A percentile compares a stretch with the other conserved stretches of the same genome.
Evolutionary conservation across 1,140 invertebrate species (phyloP).

Genomic region (Lepidurus packardi): DNA sequence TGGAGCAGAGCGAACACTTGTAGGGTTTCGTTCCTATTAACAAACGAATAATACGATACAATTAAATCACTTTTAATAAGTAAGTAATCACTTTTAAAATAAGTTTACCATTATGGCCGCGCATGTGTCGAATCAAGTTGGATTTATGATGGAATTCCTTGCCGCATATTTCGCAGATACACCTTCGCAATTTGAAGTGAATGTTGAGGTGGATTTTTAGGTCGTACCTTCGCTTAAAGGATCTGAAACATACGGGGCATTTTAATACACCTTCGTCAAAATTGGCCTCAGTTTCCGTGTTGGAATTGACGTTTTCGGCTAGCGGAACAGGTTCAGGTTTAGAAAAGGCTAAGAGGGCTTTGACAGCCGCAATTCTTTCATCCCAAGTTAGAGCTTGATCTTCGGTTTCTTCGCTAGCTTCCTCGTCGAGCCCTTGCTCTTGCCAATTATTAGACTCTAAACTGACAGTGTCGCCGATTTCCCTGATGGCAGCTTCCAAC

Average conservation of each 20-base stretch:
- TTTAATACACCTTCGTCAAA: neutral
- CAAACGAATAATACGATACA: neutral
- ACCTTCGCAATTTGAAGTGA: neutral
- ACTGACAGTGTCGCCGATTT: neutral
- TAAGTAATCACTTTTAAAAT: too few species aligned
- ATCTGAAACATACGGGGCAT: neutral
- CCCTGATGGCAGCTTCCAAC: neutral
- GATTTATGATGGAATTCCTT: neutral
- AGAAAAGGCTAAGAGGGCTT: neutral
- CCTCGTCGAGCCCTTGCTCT: neutral
- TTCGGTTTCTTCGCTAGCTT: neutral
- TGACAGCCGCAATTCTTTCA: neutral
- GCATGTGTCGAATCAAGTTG: constrained; percentile 14
- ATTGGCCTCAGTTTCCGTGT: neutral
- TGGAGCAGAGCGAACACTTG: neutral
- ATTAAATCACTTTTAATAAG: neutral
- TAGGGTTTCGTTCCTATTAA: neutral
- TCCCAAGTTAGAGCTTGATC: neutral
- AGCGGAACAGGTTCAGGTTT: neutral
- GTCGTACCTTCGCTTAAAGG: neutral
- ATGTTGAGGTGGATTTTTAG: neutral
- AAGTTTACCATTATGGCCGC: neutral
- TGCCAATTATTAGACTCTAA: neutral
- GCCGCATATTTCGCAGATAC: constrained; percentile 2
- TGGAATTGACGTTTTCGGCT: neutral